Evolutionary conservation across 2,113 vertebrate genomes (phyloP).

Genomic region (Chaetodon auriga): DNA sequence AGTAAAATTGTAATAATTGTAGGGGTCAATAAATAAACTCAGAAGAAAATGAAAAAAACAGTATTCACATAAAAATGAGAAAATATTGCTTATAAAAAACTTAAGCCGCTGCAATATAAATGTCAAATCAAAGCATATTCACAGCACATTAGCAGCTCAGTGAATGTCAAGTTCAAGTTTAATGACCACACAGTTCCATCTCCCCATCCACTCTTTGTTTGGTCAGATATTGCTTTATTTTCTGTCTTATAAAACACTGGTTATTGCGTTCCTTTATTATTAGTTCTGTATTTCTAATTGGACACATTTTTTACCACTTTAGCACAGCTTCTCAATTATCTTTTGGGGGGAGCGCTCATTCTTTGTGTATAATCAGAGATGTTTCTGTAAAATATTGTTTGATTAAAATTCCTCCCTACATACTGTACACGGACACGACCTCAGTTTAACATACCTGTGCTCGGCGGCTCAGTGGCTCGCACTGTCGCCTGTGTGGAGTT

Average conservation of each 20-base stretch:
- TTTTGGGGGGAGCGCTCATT: not conserved
- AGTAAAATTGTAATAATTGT: constrained; percentile 18
- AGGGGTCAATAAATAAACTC: constrained; percentile 19
- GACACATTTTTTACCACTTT: not conserved
- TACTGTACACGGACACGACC: not conserved
- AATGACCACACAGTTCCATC: constrained; percentile 25
- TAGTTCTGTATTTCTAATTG: constrained; percentile 2
- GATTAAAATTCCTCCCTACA: not conserved
- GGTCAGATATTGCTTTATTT: constrained; percentile 34
- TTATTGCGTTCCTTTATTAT: constrained; percentile 20
- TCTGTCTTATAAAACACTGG: constrained; percentile 13
- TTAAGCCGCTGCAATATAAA: constrained; percentile 27
- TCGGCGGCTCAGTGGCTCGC: not conserved
- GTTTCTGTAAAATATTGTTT: not conserved
- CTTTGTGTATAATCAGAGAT: not conserved
- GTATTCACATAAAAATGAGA: constrained; percentile 2
- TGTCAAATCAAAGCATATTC: constrained; percentile 45
- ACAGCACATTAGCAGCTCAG: constrained; percentile 39
- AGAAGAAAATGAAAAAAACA: constrained; percentile 6
- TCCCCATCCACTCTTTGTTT: constrained; percentile 9
- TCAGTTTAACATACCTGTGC: not conserved
- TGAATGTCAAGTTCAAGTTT: constrained; percentile 50
- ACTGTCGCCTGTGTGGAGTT: not conserved
- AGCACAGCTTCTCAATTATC: not conserved
- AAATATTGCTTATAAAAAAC: constrained; percentile 22